A percentile compares a stretch with the other conserved stretches of the same genome.
These are phyloP conservation scores for Microplitis mediator DNA, from an alignment of 1,140 invertebrate genomes.

Conservation along the genomic window DNA sequence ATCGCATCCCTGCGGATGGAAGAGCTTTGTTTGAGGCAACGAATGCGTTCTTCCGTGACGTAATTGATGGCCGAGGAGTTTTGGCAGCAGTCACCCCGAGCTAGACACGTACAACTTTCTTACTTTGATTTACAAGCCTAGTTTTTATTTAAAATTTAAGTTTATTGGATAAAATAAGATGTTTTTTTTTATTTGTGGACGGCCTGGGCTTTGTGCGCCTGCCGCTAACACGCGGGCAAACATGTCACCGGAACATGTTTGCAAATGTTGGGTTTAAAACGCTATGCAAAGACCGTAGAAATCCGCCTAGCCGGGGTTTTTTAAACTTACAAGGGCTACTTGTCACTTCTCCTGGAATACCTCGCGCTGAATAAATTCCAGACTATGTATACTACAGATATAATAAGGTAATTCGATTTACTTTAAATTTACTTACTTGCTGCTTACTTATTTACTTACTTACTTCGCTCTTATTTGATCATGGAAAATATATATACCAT, in stretches of 20 bases:
- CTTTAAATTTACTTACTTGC: no score
- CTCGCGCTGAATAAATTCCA: constrained; percentile 32
- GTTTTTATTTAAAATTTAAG: no score
- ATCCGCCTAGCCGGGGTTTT: neutral
- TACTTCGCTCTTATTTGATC: no score
- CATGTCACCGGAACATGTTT: constrained; percentile 41
- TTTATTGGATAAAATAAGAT: neutral
- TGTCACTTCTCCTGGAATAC: neutral
- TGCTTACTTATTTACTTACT: no score
- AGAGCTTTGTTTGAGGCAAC: constrained; percentile 57
- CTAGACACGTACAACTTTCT: neutral
- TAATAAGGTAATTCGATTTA: no score
- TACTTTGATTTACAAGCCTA: neutral
- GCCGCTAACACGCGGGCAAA: constrained; percentile 34
- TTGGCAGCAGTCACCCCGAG: neutral
- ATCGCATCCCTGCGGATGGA: neutral
- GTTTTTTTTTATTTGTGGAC: neutral
- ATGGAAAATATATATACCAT: no score
- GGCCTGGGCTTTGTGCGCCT: constrained; percentile 22
- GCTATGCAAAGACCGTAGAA: constrained; percentile 43
- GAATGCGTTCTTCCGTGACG: constrained; percentile 59
- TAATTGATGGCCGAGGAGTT: constrained; percentile 58
- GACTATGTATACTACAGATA: no score
- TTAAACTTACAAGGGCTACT: neutral
- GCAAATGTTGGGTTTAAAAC: constrained; percentile 52